phyloP scores from a whole-genome alignment of 2,113 vertebrate species.

The Peromyscus californicus region DNA sequence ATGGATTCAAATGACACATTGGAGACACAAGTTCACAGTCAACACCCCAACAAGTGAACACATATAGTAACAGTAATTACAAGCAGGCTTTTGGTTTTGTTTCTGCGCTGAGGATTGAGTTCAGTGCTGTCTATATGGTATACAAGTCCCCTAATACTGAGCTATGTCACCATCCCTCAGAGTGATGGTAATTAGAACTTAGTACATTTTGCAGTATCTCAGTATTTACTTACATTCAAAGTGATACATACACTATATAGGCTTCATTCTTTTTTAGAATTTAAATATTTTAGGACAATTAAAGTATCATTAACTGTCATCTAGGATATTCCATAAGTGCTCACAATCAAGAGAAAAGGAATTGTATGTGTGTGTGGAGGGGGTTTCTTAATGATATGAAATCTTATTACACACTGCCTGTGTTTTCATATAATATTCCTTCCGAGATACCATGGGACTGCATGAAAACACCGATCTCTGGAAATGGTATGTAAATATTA shows the following conservation, averaged over 20 bases:
- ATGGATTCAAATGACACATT: background rate
- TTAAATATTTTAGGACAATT: constrained; percentile 3
- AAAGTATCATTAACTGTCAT: background rate
- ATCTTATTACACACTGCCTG: background rate
- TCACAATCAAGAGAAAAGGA: background rate
- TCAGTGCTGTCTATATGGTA: background rate
- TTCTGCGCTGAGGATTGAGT: too few species aligned
- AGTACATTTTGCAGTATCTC: background rate
- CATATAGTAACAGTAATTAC: background rate
- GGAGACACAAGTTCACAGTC: background rate
- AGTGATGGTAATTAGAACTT: background rate
- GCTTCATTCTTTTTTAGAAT: background rate
- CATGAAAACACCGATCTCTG: constrained; percentile 37
- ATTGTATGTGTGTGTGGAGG: background rate
- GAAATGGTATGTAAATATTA: constrained; percentile 34
- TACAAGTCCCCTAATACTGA: background rate
- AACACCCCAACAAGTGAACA: background rate
- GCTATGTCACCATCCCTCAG: background rate
- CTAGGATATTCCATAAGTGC: background rate
- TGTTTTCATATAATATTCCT: constrained; percentile 14
- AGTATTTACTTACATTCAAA: background rate
- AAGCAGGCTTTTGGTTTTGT: background rate
- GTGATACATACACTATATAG: background rate
- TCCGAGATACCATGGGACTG: background rate
- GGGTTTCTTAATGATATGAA: background rate